Evolutionary conservation across 2,113 vertebrate species (phyloP).

Genomic region (Chaetodon trifascialis): DNA sequence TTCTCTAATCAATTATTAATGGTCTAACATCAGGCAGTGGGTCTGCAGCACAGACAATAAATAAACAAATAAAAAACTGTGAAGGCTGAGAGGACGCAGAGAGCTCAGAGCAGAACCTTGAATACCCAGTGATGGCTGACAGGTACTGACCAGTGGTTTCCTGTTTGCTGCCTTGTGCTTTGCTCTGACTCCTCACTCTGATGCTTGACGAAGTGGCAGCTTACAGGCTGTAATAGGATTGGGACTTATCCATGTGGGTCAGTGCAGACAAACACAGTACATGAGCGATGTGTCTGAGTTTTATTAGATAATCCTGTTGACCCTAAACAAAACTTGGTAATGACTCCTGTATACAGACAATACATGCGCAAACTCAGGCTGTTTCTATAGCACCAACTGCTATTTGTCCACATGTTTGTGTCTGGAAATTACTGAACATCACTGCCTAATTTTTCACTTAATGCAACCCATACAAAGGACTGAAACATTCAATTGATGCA

Average conservation of each 20-base stretch:
- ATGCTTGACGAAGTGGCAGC: slow-evolving; percentile 17
- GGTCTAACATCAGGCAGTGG: background rate
- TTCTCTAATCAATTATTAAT: background rate
- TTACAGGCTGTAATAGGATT: slow-evolving; percentile 52
- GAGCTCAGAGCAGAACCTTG: background rate
- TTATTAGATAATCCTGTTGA: background rate
- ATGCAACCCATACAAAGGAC: too few relatives aligned
- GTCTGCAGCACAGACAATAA: too few relatives aligned
- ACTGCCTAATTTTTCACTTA: too few relatives aligned
- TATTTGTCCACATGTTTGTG: background rate
- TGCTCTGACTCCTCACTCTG: slow-evolving; percentile 29
- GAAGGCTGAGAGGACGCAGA: background rate
- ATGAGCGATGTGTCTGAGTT: slow-evolving; percentile 5
- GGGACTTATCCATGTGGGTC: slow-evolving; percentile 34
- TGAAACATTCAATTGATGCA: too few relatives aligned
- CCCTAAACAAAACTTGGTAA: background rate
- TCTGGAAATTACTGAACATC: too few relatives aligned
- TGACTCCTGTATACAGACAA: background rate
- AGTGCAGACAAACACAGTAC: background rate
- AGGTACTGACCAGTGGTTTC: background rate
- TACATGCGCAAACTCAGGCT: background rate
- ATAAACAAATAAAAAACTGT: too few relatives aligned
- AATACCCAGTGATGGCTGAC: background rate
- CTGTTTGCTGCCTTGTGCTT: slow-evolving; percentile 24
- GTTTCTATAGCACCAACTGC: background rate